Base-by-base conservation (phyloP, 2,888 invertebrate species). In the Barypeithes pellucidus region DNA sequence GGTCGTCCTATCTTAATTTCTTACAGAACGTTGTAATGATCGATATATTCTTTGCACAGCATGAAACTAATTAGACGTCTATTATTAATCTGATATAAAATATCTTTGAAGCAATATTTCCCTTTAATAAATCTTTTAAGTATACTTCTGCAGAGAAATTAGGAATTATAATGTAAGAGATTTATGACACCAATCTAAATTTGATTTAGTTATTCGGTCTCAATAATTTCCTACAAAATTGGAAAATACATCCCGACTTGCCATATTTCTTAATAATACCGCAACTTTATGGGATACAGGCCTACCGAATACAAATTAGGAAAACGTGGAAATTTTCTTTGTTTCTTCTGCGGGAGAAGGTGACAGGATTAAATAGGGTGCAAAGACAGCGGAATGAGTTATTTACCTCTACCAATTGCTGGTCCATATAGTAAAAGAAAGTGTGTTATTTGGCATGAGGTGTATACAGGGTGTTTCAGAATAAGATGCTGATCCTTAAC, bases 301-400 rank as follows among this genome's bases (percentile, higher is more conserved):
- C 54, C 33, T 24, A 57, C 45, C 33, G 62, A 62, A 62, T 62
- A 47, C 62, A 62, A 62, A 62, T 62, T 43, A 47, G 14, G 45
- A n/a, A 62, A 33, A 62, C 47, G 47, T 62, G 45, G 45, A 43
- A 62, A 62, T 62, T 62, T 62, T 62, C 62, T 62, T 62, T 62
- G 62, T 62, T 62, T 29, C 33, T 62, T 60, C n/a, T 60, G 60
- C 39, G 41, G n/a, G 12, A 60, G 22, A 41, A 60, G 60, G 60
- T 60, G 60, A 29, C 36, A 60, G 60, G 41, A 60, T 60, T 60
- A 41, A 41, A 60, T 60, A 8, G 36, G 41, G 39, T 12, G 20
- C 36, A 18, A 22, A 60, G 60, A 41, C 41, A 60, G 41, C 36
- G 41, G 41, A 20, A 60, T 41, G 39, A 41, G 41, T 50, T 50